phyloP scores from a whole-genome alignment of 2,888 invertebrate genomes.

The Caradrina clavipalpis region DNA sequence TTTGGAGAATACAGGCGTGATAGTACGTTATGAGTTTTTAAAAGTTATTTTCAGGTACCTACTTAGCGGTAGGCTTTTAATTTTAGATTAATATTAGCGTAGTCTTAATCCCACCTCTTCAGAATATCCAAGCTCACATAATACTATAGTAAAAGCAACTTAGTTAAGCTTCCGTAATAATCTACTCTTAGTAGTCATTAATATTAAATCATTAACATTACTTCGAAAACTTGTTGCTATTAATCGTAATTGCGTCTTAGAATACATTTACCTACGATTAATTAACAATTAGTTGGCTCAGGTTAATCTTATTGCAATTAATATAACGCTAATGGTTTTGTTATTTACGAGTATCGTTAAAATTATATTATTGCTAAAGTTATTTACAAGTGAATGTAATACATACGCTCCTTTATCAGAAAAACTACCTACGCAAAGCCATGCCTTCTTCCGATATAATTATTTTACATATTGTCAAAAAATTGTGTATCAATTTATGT shows the following conservation, averaged over 20 bases:
- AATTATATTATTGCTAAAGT: slow-evolving; percentile 1
- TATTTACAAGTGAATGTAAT: neutral
- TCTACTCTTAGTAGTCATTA: slow-evolving; percentile 34
- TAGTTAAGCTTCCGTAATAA: slow-evolving; percentile 19
- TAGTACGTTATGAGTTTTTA: too few species aligned
- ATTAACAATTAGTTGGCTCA: slow-evolving; percentile 25
- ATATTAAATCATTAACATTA: slow-evolving; percentile 42
- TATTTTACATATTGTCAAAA: too few species aligned
- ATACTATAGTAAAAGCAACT: slow-evolving; percentile 8
- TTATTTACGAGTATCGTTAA: slow-evolving; percentile 3
- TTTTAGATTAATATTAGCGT: neutral
- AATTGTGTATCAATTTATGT: too few species aligned
- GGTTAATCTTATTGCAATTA: slow-evolving; percentile 42
- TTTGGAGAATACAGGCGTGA: too few species aligned
- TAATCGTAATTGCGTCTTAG: slow-evolving; percentile 36
- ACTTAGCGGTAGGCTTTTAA: neutral
- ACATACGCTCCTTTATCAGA: too few species aligned
- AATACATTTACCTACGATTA: slow-evolving; percentile 30
- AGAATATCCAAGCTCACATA: neutral
- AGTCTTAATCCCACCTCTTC: neutral
- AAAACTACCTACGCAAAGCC: too few species aligned
- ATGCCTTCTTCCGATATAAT: too few species aligned
- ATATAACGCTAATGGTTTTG: slow-evolving; percentile 14
- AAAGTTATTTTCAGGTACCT: neutral
- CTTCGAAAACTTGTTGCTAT: slow-evolving; percentile 37